These are phyloP conservation scores for Mustela nigripes DNA, from an alignment of 2,113 vertebrate genomes.

Conservation along the genomic window DNA sequence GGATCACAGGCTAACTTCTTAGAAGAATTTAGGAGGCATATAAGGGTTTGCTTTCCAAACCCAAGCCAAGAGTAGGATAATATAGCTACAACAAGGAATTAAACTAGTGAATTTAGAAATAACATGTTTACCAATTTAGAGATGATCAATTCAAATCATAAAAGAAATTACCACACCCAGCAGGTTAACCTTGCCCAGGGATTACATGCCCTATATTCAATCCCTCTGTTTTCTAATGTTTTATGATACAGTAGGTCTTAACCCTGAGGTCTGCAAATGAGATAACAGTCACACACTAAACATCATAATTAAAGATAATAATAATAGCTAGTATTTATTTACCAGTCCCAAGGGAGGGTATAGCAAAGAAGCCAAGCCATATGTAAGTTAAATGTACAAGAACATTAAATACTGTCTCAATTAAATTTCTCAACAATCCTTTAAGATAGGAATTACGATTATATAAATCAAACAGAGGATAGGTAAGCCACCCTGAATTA, in stretches of 20 bases:
- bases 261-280: not conserved
- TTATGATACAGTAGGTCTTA: not conserved
- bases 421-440: not conserved
- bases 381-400: not conserved
- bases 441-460: not conserved
- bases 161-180: not conserved
- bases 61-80: not conserved
- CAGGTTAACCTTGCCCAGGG: not conserved
- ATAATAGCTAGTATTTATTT: not conserved
- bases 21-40: not conserved
- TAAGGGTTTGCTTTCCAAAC: not conserved
- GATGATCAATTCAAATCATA: not conserved
- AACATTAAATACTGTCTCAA: not conserved
- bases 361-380: not conserved
- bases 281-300: not conserved
- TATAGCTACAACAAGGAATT: not conserved
- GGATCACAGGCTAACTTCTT: not conserved
- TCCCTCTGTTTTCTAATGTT: not conserved
- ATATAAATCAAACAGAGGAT: not conserved
- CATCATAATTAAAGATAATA: not conserved
- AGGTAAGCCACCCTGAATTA: not conserved
- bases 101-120: not conserved
- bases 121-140: not conserved
- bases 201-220: not conserved
- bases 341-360: not conserved